Conservation (phyloP, 2,888 invertebrate species). For the Chesias legatella region DNA sequence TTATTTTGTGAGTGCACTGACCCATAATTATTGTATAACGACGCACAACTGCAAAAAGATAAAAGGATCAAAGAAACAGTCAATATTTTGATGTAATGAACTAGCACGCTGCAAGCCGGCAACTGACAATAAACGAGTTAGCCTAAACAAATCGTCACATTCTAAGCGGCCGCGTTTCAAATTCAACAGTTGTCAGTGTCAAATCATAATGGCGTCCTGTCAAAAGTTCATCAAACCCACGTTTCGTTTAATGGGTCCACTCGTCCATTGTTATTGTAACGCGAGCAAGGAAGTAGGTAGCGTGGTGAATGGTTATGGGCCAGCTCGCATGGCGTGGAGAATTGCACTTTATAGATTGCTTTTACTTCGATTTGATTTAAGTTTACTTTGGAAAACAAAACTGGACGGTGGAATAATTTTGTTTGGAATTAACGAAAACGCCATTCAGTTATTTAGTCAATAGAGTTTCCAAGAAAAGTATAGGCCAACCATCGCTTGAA, state of each 20-base stretch:
- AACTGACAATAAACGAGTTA: too few relatives aligned
- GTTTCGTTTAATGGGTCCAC: slow-evolving; percentile 73
- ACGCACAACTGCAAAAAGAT: too few relatives aligned
- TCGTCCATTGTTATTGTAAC: slow-evolving; percentile 72
- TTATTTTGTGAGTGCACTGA: slow-evolving; percentile 72
- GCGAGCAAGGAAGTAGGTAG: slow-evolving; percentile 38
- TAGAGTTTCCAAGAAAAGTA: too few relatives aligned
- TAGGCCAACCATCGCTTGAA: too few relatives aligned
- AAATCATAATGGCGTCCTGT: slow-evolving; percentile 46
- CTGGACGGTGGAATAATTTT: neutral
- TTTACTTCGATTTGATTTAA: slow-evolving; percentile 16
- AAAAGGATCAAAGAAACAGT: too few relatives aligned
- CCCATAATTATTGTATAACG: slow-evolving; percentile 70
- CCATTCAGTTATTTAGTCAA: too few relatives aligned
- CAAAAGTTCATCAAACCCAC: slow-evolving; percentile 57
- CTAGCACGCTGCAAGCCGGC: too few relatives aligned
- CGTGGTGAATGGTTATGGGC: slow-evolving; percentile 21
- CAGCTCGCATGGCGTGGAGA: slow-evolving; percentile 22
- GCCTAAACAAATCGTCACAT: too few relatives aligned
- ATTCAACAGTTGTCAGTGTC: slow-evolving; percentile 13
- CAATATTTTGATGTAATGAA: too few relatives aligned
- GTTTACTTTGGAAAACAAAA: slow-evolving; percentile 3
- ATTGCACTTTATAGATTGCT: slow-evolving; percentile 22
- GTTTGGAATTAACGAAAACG: too few relatives aligned
- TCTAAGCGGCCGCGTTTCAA: slow-evolving; percentile 14